Evolutionary conservation across 2,797 vertebrate species (phyloP).

Genomic region (Hyperoplus immaculatus): DNA sequence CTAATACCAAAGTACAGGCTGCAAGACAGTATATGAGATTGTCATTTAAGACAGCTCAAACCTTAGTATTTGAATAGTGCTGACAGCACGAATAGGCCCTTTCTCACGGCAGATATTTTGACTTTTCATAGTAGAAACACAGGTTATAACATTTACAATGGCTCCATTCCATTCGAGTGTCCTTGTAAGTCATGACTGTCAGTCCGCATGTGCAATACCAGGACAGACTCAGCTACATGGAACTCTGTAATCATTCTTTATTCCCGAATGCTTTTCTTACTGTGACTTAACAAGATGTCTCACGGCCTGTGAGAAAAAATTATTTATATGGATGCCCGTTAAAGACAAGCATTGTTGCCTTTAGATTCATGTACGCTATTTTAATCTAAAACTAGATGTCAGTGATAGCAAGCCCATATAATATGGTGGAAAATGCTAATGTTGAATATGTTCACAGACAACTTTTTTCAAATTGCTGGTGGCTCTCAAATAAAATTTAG

Average conservation of each 20-base stretch:
- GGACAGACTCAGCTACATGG: not conserved
- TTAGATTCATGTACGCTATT: constrained; percentile 31
- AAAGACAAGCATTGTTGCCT: not conserved
- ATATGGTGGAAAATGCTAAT: no score
- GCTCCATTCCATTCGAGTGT: not conserved
- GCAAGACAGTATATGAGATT: not conserved
- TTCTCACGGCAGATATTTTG: constrained; percentile 2
- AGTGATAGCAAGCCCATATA: not conserved
- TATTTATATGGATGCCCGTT: not conserved
- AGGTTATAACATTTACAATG: not conserved
- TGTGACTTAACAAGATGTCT: not conserved
- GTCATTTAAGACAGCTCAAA: not conserved
- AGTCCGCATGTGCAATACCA: not conserved
- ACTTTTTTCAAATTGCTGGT: not conserved
- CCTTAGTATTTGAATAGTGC: not conserved
- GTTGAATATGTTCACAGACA: no score
- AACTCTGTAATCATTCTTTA: not conserved
- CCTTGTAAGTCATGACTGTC: not conserved
- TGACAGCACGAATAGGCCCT: not conserved
- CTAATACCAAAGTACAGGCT: constrained; percentile 1
- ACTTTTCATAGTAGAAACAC: not conserved
- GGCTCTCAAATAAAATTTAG: not conserved
- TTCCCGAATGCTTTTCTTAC: not conserved
- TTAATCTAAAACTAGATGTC: constrained; percentile 12
- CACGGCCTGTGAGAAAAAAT: not conserved